Evolutionary conservation across 1,140 invertebrate species (phyloP).

Genomic region (Dendroctonus valens): DNA sequence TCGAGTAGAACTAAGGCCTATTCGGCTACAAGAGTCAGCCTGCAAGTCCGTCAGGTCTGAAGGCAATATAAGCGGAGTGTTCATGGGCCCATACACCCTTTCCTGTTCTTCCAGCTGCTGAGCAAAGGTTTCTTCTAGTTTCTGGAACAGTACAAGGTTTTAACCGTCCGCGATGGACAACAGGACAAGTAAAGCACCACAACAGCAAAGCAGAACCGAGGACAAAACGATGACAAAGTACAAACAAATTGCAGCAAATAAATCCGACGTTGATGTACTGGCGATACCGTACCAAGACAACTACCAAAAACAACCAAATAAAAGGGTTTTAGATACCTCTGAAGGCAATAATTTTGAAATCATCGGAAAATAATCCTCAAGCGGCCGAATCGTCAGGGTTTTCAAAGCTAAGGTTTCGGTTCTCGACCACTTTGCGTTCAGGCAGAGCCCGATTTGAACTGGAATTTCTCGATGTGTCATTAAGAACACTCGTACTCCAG

Average conservation of each 20-base stretch:
- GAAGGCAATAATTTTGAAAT: neutral
- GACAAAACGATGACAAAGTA: neutral
- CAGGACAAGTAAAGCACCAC: neutral
- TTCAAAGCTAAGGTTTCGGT: slow-evolving; percentile 6
- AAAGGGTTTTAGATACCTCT: neutral
- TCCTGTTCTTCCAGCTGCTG: slow-evolving; percentile 83
- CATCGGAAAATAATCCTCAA: slow-evolving; percentile 4
- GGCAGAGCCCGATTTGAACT: slow-evolving; percentile 1
- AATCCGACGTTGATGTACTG: too few relatives aligned
- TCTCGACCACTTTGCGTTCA: slow-evolving; percentile 1
- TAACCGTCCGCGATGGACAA: too few relatives aligned
- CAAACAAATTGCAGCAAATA: neutral
- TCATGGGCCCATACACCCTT: slow-evolving; percentile 64
- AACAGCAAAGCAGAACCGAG: neutral
- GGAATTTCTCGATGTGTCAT: neutral
- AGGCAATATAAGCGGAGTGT: slow-evolving; percentile 58
- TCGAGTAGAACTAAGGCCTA: slow-evolving; percentile 61
- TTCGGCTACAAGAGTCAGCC: slow-evolving; percentile 47
- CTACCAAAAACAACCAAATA: neutral
- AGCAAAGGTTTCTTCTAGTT: slow-evolving; percentile 81
- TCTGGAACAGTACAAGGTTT: slow-evolving; percentile 56
- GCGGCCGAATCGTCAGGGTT: slow-evolving; percentile 33
- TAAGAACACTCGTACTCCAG: slow-evolving; percentile 42
- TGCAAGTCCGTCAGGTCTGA: slow-evolving; percentile 60
- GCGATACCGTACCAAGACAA: too few relatives aligned